Percentiles rank a stretch among this genome's conserved stretches.
phyloP scores from a whole-genome alignment of 2,888 invertebrate genomes.

The Noctua pronuba region DNA sequence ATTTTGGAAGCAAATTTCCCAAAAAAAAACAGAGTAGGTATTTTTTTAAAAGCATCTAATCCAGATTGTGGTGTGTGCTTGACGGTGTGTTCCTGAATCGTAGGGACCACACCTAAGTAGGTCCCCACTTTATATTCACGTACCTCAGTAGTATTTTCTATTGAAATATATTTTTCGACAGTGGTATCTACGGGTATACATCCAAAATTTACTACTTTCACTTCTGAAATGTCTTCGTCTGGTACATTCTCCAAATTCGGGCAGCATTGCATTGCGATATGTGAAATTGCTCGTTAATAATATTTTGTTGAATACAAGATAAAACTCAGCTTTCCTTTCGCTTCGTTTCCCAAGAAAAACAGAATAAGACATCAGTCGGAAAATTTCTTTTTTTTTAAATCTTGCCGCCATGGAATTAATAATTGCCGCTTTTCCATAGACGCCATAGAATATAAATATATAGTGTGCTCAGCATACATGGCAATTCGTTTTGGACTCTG shows the following conservation, averaged over 20 bases:
- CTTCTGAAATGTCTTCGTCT: conserved; percentile 74
- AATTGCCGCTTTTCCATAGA: conserved; percentile 2
- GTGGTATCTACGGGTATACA: conserved; percentile 80
- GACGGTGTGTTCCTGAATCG: not conserved
- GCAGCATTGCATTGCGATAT: conserved; percentile 17
- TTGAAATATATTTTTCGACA: conserved; percentile 75
- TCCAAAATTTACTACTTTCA: conserved; percentile 82
- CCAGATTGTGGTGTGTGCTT: not conserved
- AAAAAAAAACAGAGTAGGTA: not conserved
- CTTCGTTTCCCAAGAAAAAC: not conserved
- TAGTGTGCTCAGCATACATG: not conserved
- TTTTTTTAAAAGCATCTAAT: not conserved
- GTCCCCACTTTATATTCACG: conserved; percentile 49
- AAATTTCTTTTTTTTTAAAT: not conserved
- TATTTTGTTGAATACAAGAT: conserved; percentile 1
- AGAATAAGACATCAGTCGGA: not conserved
- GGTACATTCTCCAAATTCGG: conserved; percentile 71
- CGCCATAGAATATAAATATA: not conserved
- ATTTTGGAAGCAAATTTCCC: not conserved
- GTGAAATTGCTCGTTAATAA: conserved; percentile 3
- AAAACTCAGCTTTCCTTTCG: not conserved
- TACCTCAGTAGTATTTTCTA: conserved; percentile 80
- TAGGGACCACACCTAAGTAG: not conserved
- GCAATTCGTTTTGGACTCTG: too few species aligned
- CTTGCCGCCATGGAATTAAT: not conserved